Percentiles rank a stretch among this genome's conserved stretches.
These are phyloP conservation scores for Drosophila kepulauana DNA, from an alignment of 1,140 invertebrate genomes.

Conservation along the genomic window DNA sequence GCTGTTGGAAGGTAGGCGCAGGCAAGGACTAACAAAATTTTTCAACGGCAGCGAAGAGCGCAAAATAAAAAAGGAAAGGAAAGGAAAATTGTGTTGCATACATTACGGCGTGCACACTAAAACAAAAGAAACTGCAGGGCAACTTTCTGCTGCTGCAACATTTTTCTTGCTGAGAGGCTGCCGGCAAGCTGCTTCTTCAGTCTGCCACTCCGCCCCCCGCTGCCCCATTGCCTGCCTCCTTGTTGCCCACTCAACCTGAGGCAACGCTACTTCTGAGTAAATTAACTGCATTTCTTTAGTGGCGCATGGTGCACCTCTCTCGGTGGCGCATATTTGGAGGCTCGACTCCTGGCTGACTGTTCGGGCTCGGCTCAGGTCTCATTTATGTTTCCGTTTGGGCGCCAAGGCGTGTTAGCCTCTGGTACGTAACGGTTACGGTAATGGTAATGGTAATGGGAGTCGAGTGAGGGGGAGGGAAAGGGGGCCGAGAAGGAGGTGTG, in stretches of 20 bases:
- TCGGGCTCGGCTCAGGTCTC: slow-evolving; percentile 14
- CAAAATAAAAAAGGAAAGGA: slow-evolving; percentile 45
- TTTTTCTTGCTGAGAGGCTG: slow-evolving; percentile 62
- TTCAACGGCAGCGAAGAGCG: slow-evolving; percentile 70
- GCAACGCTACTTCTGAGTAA: slow-evolving; percentile 78
- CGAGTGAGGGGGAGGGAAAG: background rate
- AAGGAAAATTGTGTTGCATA: slow-evolving; percentile 74
- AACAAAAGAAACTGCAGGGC: slow-evolving; percentile 81
- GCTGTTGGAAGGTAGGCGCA: slow-evolving; percentile 20
- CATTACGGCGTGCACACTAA: slow-evolving; percentile 80
- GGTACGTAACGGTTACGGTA: background rate
- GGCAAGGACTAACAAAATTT: slow-evolving; percentile 73
- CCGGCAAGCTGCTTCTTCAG: slow-evolving; percentile 41
- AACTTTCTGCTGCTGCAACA: slow-evolving; percentile 73
- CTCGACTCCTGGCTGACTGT: slow-evolving; percentile 45
- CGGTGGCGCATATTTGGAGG: slow-evolving; percentile 72
- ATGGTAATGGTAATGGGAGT: no score
- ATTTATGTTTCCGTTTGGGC: slow-evolving; percentile 38
- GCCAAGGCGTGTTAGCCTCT: slow-evolving; percentile 33
- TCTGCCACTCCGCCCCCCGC: background rate
- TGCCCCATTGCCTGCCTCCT: background rate
- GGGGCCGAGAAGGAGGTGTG: background rate
- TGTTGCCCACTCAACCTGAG: background rate
- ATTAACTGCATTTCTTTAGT: slow-evolving; percentile 83
- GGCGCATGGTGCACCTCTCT: slow-evolving; percentile 59